Percentiles rank a stretch among this genome's conserved stretches.
phyloP scores from a whole-genome alignment of 2,113 vertebrate genomes.

The Lagopus muta region DNA sequence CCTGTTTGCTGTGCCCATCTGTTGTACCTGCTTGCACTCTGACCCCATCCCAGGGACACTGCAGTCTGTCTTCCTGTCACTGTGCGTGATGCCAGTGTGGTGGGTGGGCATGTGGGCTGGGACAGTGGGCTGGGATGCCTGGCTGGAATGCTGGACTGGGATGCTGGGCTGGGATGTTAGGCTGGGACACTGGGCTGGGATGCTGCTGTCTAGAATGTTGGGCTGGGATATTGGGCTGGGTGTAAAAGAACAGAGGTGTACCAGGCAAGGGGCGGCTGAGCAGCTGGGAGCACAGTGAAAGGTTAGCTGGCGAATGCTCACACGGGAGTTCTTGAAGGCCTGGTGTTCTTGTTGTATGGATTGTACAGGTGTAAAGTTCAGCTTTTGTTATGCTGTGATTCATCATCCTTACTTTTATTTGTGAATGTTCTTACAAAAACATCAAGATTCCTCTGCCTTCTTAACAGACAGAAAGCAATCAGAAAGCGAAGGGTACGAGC shows the following conservation, averaged over 20 bases:
- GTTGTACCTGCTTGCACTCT: rapidly evolving
- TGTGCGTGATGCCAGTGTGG: rapidly evolving
- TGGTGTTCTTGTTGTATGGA: background rate
- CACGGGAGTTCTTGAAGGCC: background rate
- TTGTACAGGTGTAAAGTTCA: background rate
- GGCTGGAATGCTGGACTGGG: too few relatives aligned
- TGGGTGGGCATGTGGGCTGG: rapidly evolving
- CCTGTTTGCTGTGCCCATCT: rapidly evolving
- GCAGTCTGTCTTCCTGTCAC: rapidly evolving
- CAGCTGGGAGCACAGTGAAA: background rate
- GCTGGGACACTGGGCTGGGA: too few relatives aligned
- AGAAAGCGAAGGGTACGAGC: background rate
- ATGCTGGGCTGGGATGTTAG: too few relatives aligned
- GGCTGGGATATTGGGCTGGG: too few relatives aligned
- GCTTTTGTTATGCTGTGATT: background rate
- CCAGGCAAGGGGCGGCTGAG: background rate
- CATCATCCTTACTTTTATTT: background rate
- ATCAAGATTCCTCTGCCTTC: background rate
- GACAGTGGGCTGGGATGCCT: rapidly evolving
- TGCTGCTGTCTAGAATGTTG: too few relatives aligned
- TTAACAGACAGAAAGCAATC: background rate
- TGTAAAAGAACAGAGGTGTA: background rate
- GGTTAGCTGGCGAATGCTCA: background rate
- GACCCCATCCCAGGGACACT: too few relatives aligned
- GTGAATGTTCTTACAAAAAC: background rate